phyloP scores from a whole-genome alignment of 2,797 vertebrate genomes.

The Ctenopoma kingsleyae region DNA sequence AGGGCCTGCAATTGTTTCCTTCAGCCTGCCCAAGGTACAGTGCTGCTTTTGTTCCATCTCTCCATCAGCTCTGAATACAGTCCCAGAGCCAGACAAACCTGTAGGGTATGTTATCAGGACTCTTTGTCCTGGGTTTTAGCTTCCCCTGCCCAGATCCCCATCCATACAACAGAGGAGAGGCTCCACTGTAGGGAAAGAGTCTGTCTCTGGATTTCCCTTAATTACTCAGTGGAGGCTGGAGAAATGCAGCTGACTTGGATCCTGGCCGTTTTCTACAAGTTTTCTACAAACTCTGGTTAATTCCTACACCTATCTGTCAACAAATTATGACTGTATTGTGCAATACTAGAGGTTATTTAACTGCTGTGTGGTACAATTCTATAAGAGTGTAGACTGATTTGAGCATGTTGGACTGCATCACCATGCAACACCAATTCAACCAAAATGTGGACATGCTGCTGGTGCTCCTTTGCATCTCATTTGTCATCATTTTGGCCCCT shows the following conservation, averaged over 20 bases:
- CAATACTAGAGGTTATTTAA: not conserved
- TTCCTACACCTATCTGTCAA: too few relatives aligned
- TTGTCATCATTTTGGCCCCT: too few relatives aligned
- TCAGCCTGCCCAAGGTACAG: conserved; percentile 89
- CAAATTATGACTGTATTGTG: too few relatives aligned
- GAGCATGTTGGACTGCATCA: not conserved
- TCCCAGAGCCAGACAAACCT: conserved; percentile 81
- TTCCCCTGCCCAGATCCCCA: conserved; percentile 64
- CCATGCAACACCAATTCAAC: too few relatives aligned
- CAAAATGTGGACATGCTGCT: too few relatives aligned
- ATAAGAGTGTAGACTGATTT: not conserved
- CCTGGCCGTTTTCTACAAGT: too few relatives aligned
- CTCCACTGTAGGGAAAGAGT: conserved; percentile 20
- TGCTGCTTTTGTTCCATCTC: conserved; percentile 90
- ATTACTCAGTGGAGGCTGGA: conserved; percentile 25
- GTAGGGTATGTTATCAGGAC: conserved; percentile 83
- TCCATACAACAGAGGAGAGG: conserved; percentile 51
- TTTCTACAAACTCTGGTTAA: not conserved
- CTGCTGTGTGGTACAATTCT: not conserved
- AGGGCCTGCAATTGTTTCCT: conserved; percentile 86
- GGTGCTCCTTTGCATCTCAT: too few relatives aligned
- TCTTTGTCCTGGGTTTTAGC: conserved; percentile 75
- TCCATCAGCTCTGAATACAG: conserved; percentile 85
- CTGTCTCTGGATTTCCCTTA: conserved; percentile 29
- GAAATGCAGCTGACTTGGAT: conserved; percentile 18